A percentile compares a stretch with the other conserved stretches of the same genome.
Evolutionary conservation across 2,888 invertebrate species (phyloP).

Genomic region (Sinhomidia bicolor): DNA sequence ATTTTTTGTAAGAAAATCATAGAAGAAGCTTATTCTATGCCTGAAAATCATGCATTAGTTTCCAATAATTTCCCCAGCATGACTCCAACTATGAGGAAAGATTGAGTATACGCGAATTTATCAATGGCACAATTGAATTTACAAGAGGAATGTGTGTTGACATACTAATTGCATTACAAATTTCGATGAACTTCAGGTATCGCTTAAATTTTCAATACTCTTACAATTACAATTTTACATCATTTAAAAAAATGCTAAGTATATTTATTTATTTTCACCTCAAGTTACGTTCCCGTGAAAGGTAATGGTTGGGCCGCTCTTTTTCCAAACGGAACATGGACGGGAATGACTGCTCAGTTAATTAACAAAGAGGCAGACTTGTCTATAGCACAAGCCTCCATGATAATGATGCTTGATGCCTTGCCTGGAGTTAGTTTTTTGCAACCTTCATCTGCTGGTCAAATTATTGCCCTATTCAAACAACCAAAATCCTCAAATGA

Average conservation of each 20-base stretch:
- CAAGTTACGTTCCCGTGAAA: constrained; percentile 47
- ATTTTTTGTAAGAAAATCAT: no score
- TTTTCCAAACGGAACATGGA: constrained; percentile 60
- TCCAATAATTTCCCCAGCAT: no score
- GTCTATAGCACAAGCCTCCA: constrained; percentile 59
- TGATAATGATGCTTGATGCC: constrained; percentile 57
- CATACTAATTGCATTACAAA: constrained; percentile 47
- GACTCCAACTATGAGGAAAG: constrained; percentile 57
- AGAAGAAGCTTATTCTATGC: no score
- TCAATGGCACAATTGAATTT: constrained; percentile 50
- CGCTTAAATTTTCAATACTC: no score
- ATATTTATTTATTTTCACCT: no score
- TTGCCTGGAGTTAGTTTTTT: constrained; percentile 62
- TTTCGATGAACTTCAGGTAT: constrained; percentile 61
- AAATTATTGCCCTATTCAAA: constrained; percentile 63
- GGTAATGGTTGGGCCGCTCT: constrained; percentile 64
- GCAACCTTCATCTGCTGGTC: constrained; percentile 35
- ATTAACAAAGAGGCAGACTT: constrained; percentile 57
- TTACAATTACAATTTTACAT: background rate
- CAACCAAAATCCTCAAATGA: constrained; percentile 52
- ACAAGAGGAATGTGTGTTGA: constrained; percentile 62
- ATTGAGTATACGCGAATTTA: constrained; percentile 8
- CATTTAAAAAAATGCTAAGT: background rate
- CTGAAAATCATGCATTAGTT: background rate
- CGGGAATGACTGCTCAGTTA: constrained; percentile 61